phyloP scores from a whole-genome alignment of 2,888 invertebrate genomes.

The Hylaea fasciaria region DNA sequence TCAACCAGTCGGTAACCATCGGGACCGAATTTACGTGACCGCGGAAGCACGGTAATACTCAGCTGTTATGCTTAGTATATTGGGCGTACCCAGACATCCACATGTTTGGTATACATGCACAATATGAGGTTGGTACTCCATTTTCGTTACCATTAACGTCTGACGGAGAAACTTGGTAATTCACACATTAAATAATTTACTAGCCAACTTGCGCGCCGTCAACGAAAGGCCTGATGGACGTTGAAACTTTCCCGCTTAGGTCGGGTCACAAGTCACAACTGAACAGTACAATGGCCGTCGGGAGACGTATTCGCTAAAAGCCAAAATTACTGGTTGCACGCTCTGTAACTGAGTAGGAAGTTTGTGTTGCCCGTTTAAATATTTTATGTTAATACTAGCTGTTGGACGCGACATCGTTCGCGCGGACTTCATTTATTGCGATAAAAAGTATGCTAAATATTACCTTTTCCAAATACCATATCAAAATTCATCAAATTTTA shows the following conservation, averaged over 20 bases:
- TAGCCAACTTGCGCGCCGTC: conserved; percentile 29
- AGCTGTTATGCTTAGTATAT: no score
- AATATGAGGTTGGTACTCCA: background rate
- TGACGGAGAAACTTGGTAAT: background rate
- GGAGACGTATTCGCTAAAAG: conserved; percentile 38
- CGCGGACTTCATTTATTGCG: no score
- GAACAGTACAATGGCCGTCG: conserved; percentile 35
- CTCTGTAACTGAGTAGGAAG: conserved; percentile 21
- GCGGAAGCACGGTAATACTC: no score
- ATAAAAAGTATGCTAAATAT: no score
- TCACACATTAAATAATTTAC: conserved; percentile 23
- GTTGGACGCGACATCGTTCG: no score
- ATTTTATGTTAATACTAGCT: background rate
- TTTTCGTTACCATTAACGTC: background rate
- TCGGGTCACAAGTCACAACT: conserved; percentile 29
- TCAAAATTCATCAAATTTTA: no score
- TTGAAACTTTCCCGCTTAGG: conserved; percentile 19
- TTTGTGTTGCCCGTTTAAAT: conserved; percentile 8
- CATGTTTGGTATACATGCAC: no score
- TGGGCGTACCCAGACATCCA: no score
- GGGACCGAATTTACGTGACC: no score
- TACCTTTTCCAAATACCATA: no score
- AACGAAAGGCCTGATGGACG: conserved; percentile 27
- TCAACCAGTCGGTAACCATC: no score
- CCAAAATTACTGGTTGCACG: conserved; percentile 21